phyloP scores from a whole-genome alignment of 2,113 vertebrate species.

The human (Homo sapiens) region DNA sequence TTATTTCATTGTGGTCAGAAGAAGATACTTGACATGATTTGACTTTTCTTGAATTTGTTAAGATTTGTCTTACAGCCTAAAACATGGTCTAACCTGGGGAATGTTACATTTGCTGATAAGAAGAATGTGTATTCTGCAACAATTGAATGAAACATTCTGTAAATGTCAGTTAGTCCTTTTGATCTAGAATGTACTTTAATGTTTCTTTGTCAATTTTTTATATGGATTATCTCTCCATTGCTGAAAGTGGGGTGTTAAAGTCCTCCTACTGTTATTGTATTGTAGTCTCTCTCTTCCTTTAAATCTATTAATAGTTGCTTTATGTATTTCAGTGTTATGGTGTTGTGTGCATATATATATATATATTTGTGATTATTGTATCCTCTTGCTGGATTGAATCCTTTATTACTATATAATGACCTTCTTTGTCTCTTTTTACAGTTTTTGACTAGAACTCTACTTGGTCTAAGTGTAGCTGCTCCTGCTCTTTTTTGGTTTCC shows the following conservation, averaged over 20 bases:
- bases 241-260: neutral
- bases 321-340: neutral
- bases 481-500: neutral
- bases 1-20: neutral
- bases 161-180: neutral
- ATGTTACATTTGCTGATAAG: neutral
- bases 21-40: neutral
- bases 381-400: neutral
- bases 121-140: neutral
- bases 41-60: neutral
- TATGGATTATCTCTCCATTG: neutral
- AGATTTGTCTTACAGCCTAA: neutral
- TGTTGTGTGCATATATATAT: neutral
- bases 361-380: neutral
- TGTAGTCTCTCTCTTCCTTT: neutral
- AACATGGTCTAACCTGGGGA: neutral
- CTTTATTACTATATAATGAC: neutral
- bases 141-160: neutral
- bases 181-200: neutral
- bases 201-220: neutral
- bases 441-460: neutral
- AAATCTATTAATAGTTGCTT: neutral
- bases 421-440: neutral
- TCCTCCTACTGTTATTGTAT: neutral
- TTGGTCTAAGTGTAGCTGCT: neutral